Conservation (phyloP, 35 echinoderm and acorn worm species). For the Apostichopus japonicus region DNA sequence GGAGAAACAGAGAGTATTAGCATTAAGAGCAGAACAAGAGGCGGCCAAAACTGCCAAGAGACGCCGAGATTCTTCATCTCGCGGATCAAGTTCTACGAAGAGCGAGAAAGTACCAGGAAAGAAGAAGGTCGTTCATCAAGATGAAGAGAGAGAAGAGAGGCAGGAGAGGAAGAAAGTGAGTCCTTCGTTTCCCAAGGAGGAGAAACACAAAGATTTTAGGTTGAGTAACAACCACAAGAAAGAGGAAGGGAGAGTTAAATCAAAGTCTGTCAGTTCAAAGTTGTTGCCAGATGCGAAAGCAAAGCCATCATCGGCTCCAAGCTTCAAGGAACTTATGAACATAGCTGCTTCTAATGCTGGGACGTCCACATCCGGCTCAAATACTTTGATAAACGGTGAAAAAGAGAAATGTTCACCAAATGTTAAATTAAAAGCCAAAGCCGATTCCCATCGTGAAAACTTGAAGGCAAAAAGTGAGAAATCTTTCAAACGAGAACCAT, state of each 20-base stretch:
- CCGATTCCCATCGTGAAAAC: background rate
- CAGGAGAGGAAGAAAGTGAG: background rate
- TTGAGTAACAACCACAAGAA: background rate
- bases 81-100: background rate
- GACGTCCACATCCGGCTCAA: background rate
- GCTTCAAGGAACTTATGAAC: constrained; percentile 35
- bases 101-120: background rate
- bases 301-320: background rate
- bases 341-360: constrained; percentile 28
- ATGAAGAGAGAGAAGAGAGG: background rate
- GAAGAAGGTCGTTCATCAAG: background rate
- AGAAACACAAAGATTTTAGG: constrained; percentile 13
- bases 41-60: background rate
- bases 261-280: background rate
- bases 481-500: background rate
- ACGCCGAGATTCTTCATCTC: background rate
- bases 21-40: constrained; percentile 20
- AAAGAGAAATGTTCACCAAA: background rate
- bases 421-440: constrained; percentile 38
- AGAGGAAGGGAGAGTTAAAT: too few species aligned
- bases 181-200: background rate
- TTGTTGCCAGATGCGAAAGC: background rate
- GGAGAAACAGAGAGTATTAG: background rate
- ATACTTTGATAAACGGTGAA: background rate
- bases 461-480: background rate